These are phyloP conservation scores for Zosterops pallidus DNA, from an alignment of 2,113 vertebrate species.

Conservation along the genomic window DNA sequence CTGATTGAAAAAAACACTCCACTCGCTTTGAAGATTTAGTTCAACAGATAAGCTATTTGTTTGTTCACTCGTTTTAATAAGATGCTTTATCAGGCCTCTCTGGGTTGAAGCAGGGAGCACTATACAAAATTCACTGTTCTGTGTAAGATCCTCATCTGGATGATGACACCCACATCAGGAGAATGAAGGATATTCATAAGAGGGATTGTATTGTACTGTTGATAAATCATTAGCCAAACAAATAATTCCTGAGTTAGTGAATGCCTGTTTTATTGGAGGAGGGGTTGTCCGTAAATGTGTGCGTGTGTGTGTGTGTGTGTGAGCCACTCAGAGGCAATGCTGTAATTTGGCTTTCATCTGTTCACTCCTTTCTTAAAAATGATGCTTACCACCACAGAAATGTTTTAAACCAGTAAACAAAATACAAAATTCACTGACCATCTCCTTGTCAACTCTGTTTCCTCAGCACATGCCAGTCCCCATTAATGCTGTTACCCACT, in stretches of 20 bases:
- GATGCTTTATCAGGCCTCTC: not conserved
- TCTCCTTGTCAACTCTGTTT: slow-evolving; percentile 42
- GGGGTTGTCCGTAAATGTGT: too few relatives aligned
- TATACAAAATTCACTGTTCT: slow-evolving; percentile 13
- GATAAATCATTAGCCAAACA: not conserved
- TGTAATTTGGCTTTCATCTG: slow-evolving; percentile 31
- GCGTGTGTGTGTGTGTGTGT: not conserved
- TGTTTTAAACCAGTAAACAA: slow-evolving; percentile 40
- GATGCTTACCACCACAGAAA: not conserved
- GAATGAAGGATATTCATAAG: slow-evolving; percentile 45
- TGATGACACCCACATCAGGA: slow-evolving; percentile 8
- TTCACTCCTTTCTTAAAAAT: slow-evolving; percentile 23
- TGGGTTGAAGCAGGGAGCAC: slow-evolving; percentile 22
- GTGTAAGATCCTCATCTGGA: not conserved
- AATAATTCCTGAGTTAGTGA: slow-evolving; percentile 27
- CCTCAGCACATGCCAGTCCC: not conserved
- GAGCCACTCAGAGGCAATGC: slow-evolving; percentile 37
- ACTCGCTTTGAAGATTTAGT: slow-evolving; percentile 28
- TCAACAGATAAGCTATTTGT: slow-evolving; percentile 26
- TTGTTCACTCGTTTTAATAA: not conserved
- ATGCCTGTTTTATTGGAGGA: not conserved
- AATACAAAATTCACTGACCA: slow-evolving; percentile 25
- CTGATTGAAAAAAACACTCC: slow-evolving; percentile 56
- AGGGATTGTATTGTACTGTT: slow-evolving; percentile 7
- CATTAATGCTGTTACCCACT: not conserved